Percentiles rank a stretch among this genome's conserved stretches.
phyloP scores from a whole-genome alignment of 23 tunicate genomes.

The Ascidia mentula region DNA sequence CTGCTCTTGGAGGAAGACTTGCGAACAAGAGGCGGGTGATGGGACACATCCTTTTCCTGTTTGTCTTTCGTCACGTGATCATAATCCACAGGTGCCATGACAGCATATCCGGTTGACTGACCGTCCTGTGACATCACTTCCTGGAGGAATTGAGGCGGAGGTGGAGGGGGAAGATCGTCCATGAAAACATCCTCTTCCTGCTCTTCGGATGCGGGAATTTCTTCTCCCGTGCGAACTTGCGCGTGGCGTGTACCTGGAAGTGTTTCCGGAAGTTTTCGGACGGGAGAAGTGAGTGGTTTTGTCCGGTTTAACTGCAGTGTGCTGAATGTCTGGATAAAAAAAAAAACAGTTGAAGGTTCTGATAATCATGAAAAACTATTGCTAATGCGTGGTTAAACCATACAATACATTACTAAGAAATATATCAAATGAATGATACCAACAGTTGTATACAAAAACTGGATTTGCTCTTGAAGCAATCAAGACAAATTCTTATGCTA shows the following conservation, averaged over 20 bases:
- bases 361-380: neutral
- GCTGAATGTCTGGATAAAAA: slow-evolving; percentile 9
- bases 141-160: slow-evolving; percentile 49
- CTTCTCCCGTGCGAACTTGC: neutral
- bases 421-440: too few species aligned
- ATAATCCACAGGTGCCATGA: neutral
- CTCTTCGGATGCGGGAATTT: neutral
- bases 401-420: too few species aligned
- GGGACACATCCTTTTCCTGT: neutral
- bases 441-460: neutral
- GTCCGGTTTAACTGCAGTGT: slow-evolving; percentile 8
- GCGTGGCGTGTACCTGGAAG: neutral
- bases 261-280: neutral
- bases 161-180: slow-evolving; percentile 51
- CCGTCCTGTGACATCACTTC: slow-evolving; percentile 11
- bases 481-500: neutral
- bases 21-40: neutral
- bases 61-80: neutral
- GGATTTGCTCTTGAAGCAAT: neutral
- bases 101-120: slow-evolving; percentile 2
- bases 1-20: neutral
- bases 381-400: too few species aligned
- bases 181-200: neutral
- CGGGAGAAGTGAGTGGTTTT: neutral
- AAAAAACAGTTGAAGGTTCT: neutral